phyloP scores from a whole-genome alignment of 35 echinoderm and acorn worm genomes.

The Chiridota heheva region DNA sequence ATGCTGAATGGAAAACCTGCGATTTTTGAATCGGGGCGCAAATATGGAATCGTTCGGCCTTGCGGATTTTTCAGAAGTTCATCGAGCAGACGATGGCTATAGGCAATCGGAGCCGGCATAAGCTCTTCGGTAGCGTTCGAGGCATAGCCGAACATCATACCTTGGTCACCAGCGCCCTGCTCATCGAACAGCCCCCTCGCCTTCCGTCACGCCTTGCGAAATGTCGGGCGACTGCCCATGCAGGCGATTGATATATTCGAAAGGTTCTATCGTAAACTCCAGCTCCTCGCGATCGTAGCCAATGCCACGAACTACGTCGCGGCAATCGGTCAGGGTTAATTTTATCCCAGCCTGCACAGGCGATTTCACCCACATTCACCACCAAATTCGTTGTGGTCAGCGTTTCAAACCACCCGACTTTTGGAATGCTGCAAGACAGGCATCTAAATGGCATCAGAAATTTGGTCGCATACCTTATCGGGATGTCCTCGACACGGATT shows the following conservation, averaged over 20 bases:
- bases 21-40: slow-evolving; percentile 32
- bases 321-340: background rate
- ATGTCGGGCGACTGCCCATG: slow-evolving; percentile 3
- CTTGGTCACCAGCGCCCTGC: slow-evolving; percentile 27
- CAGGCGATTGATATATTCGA: background rate
- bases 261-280: background rate
- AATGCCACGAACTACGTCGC: background rate
- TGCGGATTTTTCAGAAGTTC: background rate
- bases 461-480: slow-evolving; percentile 10
- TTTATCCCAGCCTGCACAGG: background rate
- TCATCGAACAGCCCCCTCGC: background rate
- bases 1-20: background rate
- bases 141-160: slow-evolving; percentile 61
- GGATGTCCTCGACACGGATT: slow-evolving; percentile 5
- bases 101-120: slow-evolving; percentile 24
- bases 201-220: background rate
- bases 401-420: background rate
- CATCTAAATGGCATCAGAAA: background rate
- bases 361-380: background rate
- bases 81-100: slow-evolving; percentile 3
- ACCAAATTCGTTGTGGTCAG: background rate
- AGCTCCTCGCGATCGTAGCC: background rate
- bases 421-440: background rate
- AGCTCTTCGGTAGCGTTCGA: slow-evolving; percentile 27
- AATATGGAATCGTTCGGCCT: background rate